Evolutionary conservation across 2,797 vertebrate species (phyloP), one percentile per base, ranked within the genome.

Genomic region (Poecilia picta): DNA sequence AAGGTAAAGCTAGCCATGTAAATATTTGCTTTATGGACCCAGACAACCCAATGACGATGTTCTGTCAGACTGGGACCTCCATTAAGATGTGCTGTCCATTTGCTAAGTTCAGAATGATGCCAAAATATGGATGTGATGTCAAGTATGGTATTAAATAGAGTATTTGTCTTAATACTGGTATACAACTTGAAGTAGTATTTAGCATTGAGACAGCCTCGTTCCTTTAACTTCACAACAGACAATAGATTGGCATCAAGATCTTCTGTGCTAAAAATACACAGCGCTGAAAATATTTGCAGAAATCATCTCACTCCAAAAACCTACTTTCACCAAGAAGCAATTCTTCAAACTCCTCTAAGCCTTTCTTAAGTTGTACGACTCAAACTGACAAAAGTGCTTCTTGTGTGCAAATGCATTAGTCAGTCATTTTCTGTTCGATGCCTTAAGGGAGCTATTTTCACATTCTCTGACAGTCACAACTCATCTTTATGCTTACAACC

Each of bases 361-460:
- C n/a, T 76, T 59, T 53, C 70, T 76, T 45, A 59, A 81, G 80
- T 80, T 71, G 75, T 72, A 39, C 62, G 78, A 80, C 86, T 86
- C 45, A 77, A 78, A 84, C 66, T 86, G 82, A 81, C 85, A 86
- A 82, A 41, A 80, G 84, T 78, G 64, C 79, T 68, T 46, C 79
- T 71, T 43, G 59, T 83, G 78, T 87, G 82, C 77, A 76, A 87
- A 84, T 1, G 74, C 81, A 81, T 89, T 84, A 87, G 70, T 88
- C 81, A 81, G 75, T 90, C 82, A 74, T 87, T 90, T 92, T 78
- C 76, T 59, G 15, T 75, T 73, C 8, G 46, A 75, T 84, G 85
- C 90, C 92, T 91, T 84, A 49, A 33, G 91, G 92, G 87, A 90
- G 71, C 83, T 89, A 45, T 87, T 91, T 92, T 91, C 84, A 90